Evolutionary conservation across 2,797 vertebrate genomes (phyloP).

Genomic region (Chelon labrosus): DNA sequence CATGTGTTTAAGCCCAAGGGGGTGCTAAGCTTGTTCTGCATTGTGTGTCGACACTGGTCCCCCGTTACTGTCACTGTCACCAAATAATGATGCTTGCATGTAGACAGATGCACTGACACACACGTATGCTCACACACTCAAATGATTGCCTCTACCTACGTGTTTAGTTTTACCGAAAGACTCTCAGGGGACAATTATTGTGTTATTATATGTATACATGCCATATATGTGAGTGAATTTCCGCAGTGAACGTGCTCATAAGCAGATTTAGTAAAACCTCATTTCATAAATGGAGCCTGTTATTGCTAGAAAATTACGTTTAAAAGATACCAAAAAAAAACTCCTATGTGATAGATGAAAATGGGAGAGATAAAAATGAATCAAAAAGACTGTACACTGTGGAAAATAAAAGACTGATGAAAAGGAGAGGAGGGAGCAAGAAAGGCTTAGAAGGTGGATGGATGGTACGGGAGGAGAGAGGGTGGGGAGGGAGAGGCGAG

Average conservation of each 20-base stretch:
- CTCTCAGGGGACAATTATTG: conserved; percentile 21
- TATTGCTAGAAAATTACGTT: conserved; percentile 66
- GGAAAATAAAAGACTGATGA: conserved; percentile 76
- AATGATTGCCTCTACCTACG: conserved; percentile 20
- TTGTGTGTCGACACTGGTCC: conserved; percentile 66
- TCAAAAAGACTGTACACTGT: conserved; percentile 65
- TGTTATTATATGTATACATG: conserved; percentile 24
- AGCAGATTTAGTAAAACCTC: conserved; percentile 34
- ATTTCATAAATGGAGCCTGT: conserved; percentile 66
- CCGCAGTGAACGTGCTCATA: conserved; percentile 39
- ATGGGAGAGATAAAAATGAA: conserved; percentile 75
- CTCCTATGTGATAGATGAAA: conserved; percentile 69
- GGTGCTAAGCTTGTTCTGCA: conserved; percentile 68
- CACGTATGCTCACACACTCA: conserved; percentile 5
- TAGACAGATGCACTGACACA: conserved; percentile 50
- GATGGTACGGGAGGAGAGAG: conserved; percentile 62
- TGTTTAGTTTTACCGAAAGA: conserved; percentile 30
- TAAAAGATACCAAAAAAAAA: conserved; percentile 48
- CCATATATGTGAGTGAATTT: conserved; percentile 36
- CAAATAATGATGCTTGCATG: conserved; percentile 57
- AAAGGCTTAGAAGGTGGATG: conserved; percentile 78
- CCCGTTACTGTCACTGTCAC: conserved; percentile 68
- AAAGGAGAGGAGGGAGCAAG: conserved; percentile 67
- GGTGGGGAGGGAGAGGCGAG: conserved; percentile 36
- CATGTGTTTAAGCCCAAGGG: conserved; percentile 73